These are phyloP conservation scores for Anableps anableps DNA, from an alignment of 2,797 vertebrate species.

Conservation along the genomic window DNA sequence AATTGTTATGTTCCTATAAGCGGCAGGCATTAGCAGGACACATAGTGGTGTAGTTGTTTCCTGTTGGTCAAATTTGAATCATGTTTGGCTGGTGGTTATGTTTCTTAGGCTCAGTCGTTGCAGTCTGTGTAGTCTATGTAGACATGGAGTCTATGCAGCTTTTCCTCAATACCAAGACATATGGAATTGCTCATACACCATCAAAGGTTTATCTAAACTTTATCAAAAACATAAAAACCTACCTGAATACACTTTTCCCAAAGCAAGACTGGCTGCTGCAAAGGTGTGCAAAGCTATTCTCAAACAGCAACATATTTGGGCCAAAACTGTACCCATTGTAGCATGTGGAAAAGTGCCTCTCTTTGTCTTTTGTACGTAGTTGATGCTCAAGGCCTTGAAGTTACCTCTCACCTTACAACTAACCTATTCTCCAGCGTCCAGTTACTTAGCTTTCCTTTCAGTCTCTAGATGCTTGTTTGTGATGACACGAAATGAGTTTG, in stretches of 20 bases:
- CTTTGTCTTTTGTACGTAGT: slow-evolving; percentile 47
- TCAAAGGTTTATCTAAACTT: not conserved
- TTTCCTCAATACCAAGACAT: not conserved
- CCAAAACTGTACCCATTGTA: slow-evolving; percentile 7
- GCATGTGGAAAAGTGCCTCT: slow-evolving; percentile 17
- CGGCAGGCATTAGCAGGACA: too few relatives aligned
- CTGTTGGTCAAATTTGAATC: too few relatives aligned
- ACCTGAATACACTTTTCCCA: not conserved
- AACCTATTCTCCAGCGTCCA: slow-evolving; percentile 3
- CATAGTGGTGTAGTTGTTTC: too few relatives aligned
- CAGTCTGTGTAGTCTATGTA: too few relatives aligned
- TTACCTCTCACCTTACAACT: slow-evolving; percentile 42
- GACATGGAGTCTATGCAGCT: not conserved
- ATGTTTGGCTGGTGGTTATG: too few relatives aligned
- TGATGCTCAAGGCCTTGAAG: slow-evolving; percentile 27
- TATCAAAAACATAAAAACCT: not conserved
- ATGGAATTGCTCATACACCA: not conserved
- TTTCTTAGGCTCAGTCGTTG: too few relatives aligned
- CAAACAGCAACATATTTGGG: not conserved
- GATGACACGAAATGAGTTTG: slow-evolving; percentile 9
- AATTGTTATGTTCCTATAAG: too few relatives aligned
- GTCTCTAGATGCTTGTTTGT: slow-evolving; percentile 20
- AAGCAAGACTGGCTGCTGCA: not conserved
- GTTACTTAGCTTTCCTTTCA: slow-evolving; percentile 9
- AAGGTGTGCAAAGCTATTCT: not conserved